Evolutionary conservation across 2,888 invertebrate species (phyloP).

Genomic region (Eilema caniola): DNA sequence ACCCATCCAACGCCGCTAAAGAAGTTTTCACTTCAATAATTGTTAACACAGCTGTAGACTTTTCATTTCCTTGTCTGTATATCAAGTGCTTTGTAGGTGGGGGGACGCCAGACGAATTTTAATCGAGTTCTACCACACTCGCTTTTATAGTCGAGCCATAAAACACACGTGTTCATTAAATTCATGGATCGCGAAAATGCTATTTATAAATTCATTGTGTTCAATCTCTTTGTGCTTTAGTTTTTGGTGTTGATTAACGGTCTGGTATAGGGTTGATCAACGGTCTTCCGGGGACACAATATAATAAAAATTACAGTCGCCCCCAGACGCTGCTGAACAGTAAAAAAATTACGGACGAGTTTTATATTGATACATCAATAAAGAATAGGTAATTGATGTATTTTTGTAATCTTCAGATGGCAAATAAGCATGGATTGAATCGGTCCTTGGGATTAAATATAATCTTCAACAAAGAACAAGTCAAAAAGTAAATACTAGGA

Average conservation of each 20-base stretch:
- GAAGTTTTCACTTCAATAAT: too few relatives aligned
- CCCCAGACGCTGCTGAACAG: too few relatives aligned
- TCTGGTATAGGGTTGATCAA: too few relatives aligned
- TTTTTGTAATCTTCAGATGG: too few relatives aligned
- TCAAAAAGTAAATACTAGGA: not conserved
- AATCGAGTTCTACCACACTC: slow-evolving; percentile 32
- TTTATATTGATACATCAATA: too few relatives aligned
- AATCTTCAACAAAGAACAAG: not conserved
- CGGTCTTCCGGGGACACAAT: too few relatives aligned
- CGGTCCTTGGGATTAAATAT: too few relatives aligned
- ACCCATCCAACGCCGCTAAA: too few relatives aligned
- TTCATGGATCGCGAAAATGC: not conserved
- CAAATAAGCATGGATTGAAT: too few relatives aligned
- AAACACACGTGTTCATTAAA: slow-evolving; percentile 14
- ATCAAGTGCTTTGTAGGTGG: not conserved
- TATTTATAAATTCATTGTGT: slow-evolving; percentile 4
- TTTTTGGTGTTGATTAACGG: not conserved
- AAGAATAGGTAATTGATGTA: too few relatives aligned
- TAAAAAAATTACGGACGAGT: too few relatives aligned
- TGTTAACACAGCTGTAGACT: slow-evolving; percentile 8
- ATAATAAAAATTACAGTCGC: too few relatives aligned
- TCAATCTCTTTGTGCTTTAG: not conserved
- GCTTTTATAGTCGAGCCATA: slow-evolving; percentile 12
- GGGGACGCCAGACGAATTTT: slow-evolving; percentile 15
- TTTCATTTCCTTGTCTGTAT: slow-evolving; percentile 24